These are phyloP conservation scores for Lamellibrachia satsuma DNA, from an alignment of 2,888 invertebrate species.

Conservation along the genomic window DNA sequence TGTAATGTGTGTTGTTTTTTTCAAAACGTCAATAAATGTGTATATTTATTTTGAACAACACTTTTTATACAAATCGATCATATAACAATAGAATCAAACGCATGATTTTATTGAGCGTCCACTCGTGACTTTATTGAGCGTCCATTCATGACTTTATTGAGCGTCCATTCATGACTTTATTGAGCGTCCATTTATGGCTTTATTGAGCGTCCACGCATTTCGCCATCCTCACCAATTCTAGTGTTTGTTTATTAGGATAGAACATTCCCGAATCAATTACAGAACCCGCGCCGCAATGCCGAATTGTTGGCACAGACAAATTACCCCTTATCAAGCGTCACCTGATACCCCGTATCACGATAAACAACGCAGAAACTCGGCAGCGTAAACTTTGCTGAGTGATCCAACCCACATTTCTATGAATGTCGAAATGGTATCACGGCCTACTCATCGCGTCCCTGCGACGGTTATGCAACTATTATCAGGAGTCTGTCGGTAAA, in stretches of 20 bases:
- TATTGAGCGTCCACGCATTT: neutral
- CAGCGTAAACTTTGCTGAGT: constrained; percentile 11
- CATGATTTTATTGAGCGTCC: neutral
- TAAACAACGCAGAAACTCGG: constrained; percentile 5
- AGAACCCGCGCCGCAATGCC: constrained; percentile 17
- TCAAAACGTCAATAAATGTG: constrained; percentile 10
- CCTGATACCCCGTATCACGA: neutral
- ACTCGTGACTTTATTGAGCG: too few relatives aligned
- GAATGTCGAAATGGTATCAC: constrained; percentile 4
- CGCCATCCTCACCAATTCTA: neutral
- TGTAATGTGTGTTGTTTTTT: neutral
- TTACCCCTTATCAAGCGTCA: constrained; percentile 3
- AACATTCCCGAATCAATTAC: constrained; percentile 17
- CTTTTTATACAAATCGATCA: neutral
- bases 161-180: neutral
- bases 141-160: too few relatives aligned
- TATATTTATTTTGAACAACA: neutral
- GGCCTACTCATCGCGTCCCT: neutral
- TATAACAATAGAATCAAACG: neutral
- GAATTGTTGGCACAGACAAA: constrained; percentile 17
- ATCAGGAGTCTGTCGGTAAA: neutral
- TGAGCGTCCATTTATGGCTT: neutral
- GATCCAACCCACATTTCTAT: constrained; percentile 13
- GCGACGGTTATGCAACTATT: neutral
- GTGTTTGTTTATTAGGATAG: neutral